Evolutionary conservation across 1,140 invertebrate genomes (phyloP).

Genomic region (Thaumetopoea pityocampa): DNA sequence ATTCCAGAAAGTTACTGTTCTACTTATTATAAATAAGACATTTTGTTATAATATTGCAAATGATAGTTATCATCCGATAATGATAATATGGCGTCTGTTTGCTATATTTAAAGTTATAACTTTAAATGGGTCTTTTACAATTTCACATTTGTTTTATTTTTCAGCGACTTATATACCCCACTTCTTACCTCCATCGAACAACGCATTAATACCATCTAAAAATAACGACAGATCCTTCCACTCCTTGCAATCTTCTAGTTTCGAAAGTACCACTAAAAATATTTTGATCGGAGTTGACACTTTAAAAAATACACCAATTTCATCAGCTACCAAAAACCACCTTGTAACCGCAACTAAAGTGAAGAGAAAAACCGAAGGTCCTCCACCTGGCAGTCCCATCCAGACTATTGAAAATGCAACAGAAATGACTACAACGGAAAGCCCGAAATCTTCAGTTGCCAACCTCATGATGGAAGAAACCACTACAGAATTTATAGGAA

Average conservation of each 20-base stretch:
- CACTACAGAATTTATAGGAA: slow-evolving; percentile 20
- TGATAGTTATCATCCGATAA: no score
- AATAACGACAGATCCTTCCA: slow-evolving; percentile 52
- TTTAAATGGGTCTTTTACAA: no score
- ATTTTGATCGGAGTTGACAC: slow-evolving; percentile 20
- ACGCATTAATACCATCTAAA: slow-evolving; percentile 23
- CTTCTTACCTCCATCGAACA: slow-evolving; percentile 14
- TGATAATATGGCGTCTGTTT: no score
- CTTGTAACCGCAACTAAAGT: slow-evolving; percentile 39
- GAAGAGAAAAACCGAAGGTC: slow-evolving; percentile 43
- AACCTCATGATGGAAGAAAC: no score
- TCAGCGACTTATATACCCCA: slow-evolving; percentile 14
- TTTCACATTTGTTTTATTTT: slow-evolving; percentile 11
- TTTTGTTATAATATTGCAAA: no score
- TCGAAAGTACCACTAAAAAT: slow-evolving; percentile 37
- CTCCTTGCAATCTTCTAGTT: slow-evolving; percentile 33
- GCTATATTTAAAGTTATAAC: no score
- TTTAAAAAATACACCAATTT: slow-evolving; percentile 31
- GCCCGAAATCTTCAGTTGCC: no score
- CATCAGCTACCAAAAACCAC: slow-evolving; percentile 27
- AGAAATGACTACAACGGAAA: slow-evolving; percentile 19
- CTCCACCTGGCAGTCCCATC: slow-evolving; percentile 1
- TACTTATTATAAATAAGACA: no score
- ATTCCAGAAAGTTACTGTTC: no score
- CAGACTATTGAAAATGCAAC: slow-evolving; percentile 10